Evolutionary conservation across 2,113 vertebrate species (phyloP), one percentile per base, ranked within the genome.

Genomic region (Euleptes europaea): DNA sequence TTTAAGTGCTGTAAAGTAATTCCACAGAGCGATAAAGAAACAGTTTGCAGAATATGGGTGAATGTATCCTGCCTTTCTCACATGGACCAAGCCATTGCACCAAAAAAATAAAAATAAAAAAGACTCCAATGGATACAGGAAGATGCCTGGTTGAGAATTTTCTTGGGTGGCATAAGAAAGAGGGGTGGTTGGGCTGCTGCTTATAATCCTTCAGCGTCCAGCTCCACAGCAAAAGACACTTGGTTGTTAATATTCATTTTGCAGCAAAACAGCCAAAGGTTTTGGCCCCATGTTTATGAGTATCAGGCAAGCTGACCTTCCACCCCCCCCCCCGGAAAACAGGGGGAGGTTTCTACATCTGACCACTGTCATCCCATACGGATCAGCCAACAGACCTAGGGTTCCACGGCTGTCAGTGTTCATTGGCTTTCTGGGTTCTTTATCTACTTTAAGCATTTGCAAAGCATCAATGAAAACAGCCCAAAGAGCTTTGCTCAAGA

Each of bases 351-450:
- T 60, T 86, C 78, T 75, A 26, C 83, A 87, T 86, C 89, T 91
- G 88, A 92, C 90, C 90, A 77, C 90, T 90, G 92, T 84, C 88
- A 82, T 31, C 38, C 82, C 78, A 89, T 84, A 66, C 54, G 82
- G 86, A 90, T 93, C 92, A 92, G 86, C 86, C 76, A 63, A 71
- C 86, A 83, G 80, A 72, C 13, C 49, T 80, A 38, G 87, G 80
- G 65, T 81, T 90, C 69, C 35, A 65, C 19, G 88, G 88, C 89
- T 90, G 90, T 90, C 90, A 91, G 84, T 90, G 84, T 77, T 91
- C 84, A 89, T 90, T 90, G 87, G 72, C 80, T 88, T 90, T 78
- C 88, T 84, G 85, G 5, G 81, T 82, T 86, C 84, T 90, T 88
- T 78, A 91, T 89, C 83, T 78, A 75, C 88, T 66, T 49, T 35